These are phyloP conservation scores for Creontiades dilutus DNA, from an alignment of 2,888 invertebrate species.

Conservation along the genomic window DNA sequence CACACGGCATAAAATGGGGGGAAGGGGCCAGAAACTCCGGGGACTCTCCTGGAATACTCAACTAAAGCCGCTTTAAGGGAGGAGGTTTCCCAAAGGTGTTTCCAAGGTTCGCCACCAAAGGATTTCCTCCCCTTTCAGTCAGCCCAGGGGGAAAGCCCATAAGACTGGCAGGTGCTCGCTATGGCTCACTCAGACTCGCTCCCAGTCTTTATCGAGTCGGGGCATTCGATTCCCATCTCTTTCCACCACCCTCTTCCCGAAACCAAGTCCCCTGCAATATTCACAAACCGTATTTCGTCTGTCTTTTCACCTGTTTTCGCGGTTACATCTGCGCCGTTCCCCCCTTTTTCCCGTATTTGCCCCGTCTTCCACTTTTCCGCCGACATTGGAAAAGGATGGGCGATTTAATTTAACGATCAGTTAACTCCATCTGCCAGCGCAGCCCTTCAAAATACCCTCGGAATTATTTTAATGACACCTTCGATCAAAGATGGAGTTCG, in stretches of 20 bases:
- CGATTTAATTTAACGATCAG: conserved; percentile 55
- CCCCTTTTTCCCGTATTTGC: neutral
- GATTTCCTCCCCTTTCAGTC: conserved; percentile 6
- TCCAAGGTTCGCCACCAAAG: conserved; percentile 17
- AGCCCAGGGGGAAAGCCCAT: conserved; percentile 20
- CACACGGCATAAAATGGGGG: conserved; percentile 13
- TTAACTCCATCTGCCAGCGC: conserved; percentile 54
- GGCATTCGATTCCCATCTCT: conserved; percentile 63
- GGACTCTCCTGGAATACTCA: conserved; percentile 61
- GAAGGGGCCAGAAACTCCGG: neutral
- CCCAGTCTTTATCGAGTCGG: conserved; percentile 57
- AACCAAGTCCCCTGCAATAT: neutral
- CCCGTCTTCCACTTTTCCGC: neutral
- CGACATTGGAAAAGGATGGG: conserved; percentile 24
- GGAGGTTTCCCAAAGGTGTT: conserved; percentile 36
- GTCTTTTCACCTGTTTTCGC: conserved; percentile 54
- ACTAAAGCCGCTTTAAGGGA: conserved; percentile 46
- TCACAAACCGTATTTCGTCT: conserved; percentile 45
- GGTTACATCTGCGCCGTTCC: conserved; percentile 45
- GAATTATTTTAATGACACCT: conserved; percentile 37
- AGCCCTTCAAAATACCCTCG: neutral
- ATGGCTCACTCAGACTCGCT: conserved; percentile 57
- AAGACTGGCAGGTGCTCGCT: conserved; percentile 62
- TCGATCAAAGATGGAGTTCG: neutral
- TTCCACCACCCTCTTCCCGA: neutral